These are phyloP conservation scores for Ramphastos sulfuratus DNA, from an alignment of 2,113 vertebrate genomes.

Conservation along the genomic window DNA sequence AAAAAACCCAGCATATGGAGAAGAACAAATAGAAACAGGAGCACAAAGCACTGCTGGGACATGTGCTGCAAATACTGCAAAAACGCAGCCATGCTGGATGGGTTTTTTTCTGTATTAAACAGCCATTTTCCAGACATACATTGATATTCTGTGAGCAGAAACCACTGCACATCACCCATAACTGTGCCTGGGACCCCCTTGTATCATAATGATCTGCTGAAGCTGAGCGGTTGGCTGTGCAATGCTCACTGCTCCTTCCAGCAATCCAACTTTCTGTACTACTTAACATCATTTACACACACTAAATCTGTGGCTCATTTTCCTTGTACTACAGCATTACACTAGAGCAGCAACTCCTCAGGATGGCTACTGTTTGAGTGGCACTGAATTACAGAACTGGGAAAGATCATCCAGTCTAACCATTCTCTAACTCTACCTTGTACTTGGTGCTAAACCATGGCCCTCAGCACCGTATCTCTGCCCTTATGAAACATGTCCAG, in stretches of 20 bases:
- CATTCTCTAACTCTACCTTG: too few relatives aligned
- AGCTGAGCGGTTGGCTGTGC: not conserved
- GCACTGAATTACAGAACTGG: too few relatives aligned
- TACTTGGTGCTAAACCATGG: too few relatives aligned
- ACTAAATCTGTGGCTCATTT: slow-evolving; percentile 8
- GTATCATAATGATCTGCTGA: not conserved
- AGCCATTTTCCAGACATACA: not conserved
- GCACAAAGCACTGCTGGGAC: not conserved
- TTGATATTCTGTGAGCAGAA: not conserved
- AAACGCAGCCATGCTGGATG: not conserved
- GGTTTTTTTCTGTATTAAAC: not conserved
- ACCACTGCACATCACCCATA: not conserved
- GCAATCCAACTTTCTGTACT: not conserved
- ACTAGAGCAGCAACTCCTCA: not conserved
- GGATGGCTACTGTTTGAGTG: too few relatives aligned
- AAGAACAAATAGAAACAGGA: slow-evolving; percentile 60
- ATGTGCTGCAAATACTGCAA: slow-evolving; percentile 26
- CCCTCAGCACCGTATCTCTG: too few relatives aligned
- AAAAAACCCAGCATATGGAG: slow-evolving; percentile 58
- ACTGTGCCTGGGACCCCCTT: not conserved
- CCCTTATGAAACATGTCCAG: too few relatives aligned
- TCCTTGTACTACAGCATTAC: not conserved
- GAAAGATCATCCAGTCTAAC: too few relatives aligned
- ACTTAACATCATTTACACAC: not conserved
- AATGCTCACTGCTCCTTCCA: not conserved